A percentile compares a stretch with the other conserved stretches of the same genome.
Conservation (phyloP, 1,140 invertebrate species). For the Brachionus rubens region DNA sequence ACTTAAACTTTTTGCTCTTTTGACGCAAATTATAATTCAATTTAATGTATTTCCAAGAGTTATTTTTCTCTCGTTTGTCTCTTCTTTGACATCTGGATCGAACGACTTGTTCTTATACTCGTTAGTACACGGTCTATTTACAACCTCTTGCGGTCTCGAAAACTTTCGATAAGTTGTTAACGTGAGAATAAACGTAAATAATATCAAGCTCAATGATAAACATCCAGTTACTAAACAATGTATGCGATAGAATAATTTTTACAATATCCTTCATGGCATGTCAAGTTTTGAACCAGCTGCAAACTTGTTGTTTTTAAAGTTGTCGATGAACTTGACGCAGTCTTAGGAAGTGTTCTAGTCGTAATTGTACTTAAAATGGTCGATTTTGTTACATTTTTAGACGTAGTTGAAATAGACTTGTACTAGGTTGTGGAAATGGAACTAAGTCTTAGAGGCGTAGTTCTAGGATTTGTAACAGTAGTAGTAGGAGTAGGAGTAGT, state of each 20-base stretch:
- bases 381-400: neutral
- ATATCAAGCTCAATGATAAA: neutral
- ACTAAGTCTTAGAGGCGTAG: neutral
- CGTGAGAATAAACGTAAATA: neutral
- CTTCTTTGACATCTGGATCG: neutral
- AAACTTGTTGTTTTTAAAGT: neutral
- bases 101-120: neutral
- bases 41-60: constrained; percentile 36
- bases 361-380: neutral
- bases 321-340: neutral
- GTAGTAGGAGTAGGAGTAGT: neutral
- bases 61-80: neutral
- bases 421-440: neutral
- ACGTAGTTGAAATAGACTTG: neutral
- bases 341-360: neutral
- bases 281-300: neutral
- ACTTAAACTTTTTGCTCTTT: neutral
- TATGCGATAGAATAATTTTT: constrained; percentile 17
- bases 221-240: neutral
- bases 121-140: neutral
- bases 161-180: neutral
- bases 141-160: neutral
- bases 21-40: neutral
- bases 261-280: neutral
- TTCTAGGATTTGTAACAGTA: neutral